Base-by-base conservation (phyloP, 2,888 invertebrate species). In the Oligia fasciuncula region DNA sequence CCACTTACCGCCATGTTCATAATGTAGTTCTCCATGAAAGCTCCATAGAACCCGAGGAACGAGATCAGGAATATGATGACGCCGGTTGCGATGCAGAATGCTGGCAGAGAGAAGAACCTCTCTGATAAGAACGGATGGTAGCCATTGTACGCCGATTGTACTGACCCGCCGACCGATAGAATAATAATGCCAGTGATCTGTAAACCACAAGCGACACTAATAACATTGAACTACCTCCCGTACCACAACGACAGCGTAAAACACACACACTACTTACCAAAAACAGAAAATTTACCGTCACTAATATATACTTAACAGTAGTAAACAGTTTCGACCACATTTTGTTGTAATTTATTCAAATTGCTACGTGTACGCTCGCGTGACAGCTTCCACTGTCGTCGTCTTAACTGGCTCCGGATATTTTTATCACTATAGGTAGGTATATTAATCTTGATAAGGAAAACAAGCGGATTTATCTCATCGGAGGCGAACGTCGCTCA, bases 1-100 rank as follows among this genome's bases (percentile, higher is more conserved):
- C 74, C 57, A 97, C 97, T 97, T 95, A 98, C 98, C 92, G 98
- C 98, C 92, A 98, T 97, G 65, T 98, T 98, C 97, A 99, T 97
- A 91, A 98, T 97, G 93, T 98, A 98, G 94, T 98, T 98, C 93
- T 99, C 98, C 91, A 97, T 98, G 87, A 98, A 97, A 0, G 99
- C 99, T 67, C 99, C 99, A 95, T 98, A 99, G 95, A 99, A 99
- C 80, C 99, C 99, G 90, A 98, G 98, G 94, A 98, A 98, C 0
- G 98, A 98, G 72, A 99, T 98, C 85, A 98, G 93, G 93, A 99
- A 98, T 90, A 98, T 97, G 87, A 98, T 97, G 94, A 91, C 93
- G 19, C 98, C 98, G 51, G 98, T 97, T 3, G 98, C 97, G 83
- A 98, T 98, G 74, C 98, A 97, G 79, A 98, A 97, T 17, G 98